Base-by-base conservation (phyloP, 2,888 invertebrate genomes). In the Eupithecia subfuscata region DNA sequence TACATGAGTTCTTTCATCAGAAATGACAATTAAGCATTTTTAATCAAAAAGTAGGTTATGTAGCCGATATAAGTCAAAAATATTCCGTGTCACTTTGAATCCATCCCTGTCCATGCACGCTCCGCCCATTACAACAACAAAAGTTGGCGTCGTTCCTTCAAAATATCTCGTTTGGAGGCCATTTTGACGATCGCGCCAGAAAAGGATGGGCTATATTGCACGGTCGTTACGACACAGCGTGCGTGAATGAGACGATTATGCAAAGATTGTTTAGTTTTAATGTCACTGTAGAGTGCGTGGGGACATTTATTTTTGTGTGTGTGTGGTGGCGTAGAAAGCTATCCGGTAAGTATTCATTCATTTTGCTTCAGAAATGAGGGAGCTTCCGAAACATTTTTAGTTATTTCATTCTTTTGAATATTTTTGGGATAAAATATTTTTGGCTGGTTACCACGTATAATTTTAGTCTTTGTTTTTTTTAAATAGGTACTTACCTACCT, bases 121-220 rank as follows among this genome's bases (percentile, higher is more conserved):
- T 94, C 95, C 95, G 94, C 94, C 95, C 94, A 95, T 95, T 94
- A 94, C 92, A 90, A 89, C 93, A 91, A 94, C 95, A 95, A 94
- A 95, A 95, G 94, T 94, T 92, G 92, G 92, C 90, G 89, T 91
- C 89, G 93, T 93, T 94, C 93, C 94, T 94, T 95, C 95, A 94
- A 94, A 95, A 95, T 91, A 94, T 93, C 94, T 93, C 94, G 94
- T 95, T 94, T 94, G 94, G 95, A 94, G 92, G 94, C 95, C 95
- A 95, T 95, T 95, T 95, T 95, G 94, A 95, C 92, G 94, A 94
- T 88, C 89, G 90, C 81, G 95, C 83, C 89, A 78, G 89, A 95
- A 81, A 83, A 91, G 90, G 94, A 95, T 84, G 89, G 90, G 87
- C 83, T 81, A 87, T 80, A 81, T 78, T 76, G 79, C 81, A 79